Conservation (phyloP, 2,888 invertebrate genomes). For the Hymenopus coronatus region DNA sequence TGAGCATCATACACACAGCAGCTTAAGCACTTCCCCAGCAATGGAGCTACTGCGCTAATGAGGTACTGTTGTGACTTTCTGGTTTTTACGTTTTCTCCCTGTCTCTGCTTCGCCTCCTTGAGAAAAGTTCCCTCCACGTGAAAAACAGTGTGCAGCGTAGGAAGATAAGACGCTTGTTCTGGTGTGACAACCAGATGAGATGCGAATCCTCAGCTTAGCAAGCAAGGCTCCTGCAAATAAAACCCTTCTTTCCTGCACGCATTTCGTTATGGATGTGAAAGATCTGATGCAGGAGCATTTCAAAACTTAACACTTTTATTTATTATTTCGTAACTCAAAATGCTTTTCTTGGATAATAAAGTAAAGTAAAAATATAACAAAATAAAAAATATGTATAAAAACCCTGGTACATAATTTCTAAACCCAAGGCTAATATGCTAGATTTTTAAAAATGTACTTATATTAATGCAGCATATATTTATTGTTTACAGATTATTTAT, state of each 20-base stretch:
- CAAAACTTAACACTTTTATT: too few relatives aligned
- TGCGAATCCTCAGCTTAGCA: not conserved
- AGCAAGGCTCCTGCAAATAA: not conserved
- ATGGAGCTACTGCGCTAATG: not conserved
- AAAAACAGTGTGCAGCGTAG: not conserved
- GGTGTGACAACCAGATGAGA: not conserved
- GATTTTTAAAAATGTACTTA: too few relatives aligned
- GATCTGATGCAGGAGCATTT: too few relatives aligned
- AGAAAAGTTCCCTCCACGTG: not conserved
- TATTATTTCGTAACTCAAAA: too few relatives aligned
- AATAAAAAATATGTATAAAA: too few relatives aligned
- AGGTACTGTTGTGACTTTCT: not conserved
- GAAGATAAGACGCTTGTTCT: not conserved
- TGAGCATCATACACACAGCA: not conserved
- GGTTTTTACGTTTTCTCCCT: too few relatives aligned
- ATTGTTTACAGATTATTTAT: too few relatives aligned
- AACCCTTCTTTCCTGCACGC: not conserved
- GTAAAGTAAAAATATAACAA: too few relatives aligned
- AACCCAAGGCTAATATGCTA: too few relatives aligned
- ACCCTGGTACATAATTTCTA: too few relatives aligned
- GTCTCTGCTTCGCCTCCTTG: not conserved
- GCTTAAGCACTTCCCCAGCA: not conserved
- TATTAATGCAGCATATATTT: too few relatives aligned
- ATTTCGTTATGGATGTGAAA: not conserved
- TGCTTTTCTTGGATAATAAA: too few relatives aligned